Base-by-base conservation (phyloP, 2,888 invertebrate species). In the Rosalia funebris region DNA sequence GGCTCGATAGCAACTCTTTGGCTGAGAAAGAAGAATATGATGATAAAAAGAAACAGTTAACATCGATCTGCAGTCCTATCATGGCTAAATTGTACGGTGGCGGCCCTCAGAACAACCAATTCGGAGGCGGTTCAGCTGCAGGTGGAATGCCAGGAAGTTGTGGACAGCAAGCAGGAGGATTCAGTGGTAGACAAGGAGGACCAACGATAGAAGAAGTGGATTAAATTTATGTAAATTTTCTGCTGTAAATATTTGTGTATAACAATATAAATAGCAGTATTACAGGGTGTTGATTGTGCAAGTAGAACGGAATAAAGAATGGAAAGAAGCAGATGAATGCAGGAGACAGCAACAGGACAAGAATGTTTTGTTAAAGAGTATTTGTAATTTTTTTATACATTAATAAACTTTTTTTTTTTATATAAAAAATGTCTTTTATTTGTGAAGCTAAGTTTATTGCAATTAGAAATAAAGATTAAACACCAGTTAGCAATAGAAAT, bases 61-160 rank as follows among this genome's bases (percentile, higher is more conserved):
- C 25, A 7, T 25, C 25, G 4, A 7, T 25, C 25, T 25, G 25
- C 25, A 25, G 25, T 25, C 25, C 25, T 7, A 25, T 25, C 25
- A 25, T 25, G 25, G 25, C 25, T 5, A 25, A 25, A 7, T 7
- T 25, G 25, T 25, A 25, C 25, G 25, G 84, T 12, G 66, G 63
- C 4, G 59, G 53, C 9, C 9, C 50, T 1, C 60, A 42, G 16
- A 42, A 42, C 16, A 42, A 15, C 42, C 50, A 50, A 36, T 19
- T 19, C 11, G 19, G 19, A 20, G 56, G 57, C 15, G 52, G 37
- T 17, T 14, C 12, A 4, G 12, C 32, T 19, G 25, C n/a, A 2
- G 15, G 34, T n/a, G 53, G 59, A 44, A 64, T 77, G 76, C 62
- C 79, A 11, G 67, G 57, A 50, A 37, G 59, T 32, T 60, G 54